phyloP scores from a whole-genome alignment of 2,797 vertebrate genomes.

The Sardinella longiceps region DNA sequence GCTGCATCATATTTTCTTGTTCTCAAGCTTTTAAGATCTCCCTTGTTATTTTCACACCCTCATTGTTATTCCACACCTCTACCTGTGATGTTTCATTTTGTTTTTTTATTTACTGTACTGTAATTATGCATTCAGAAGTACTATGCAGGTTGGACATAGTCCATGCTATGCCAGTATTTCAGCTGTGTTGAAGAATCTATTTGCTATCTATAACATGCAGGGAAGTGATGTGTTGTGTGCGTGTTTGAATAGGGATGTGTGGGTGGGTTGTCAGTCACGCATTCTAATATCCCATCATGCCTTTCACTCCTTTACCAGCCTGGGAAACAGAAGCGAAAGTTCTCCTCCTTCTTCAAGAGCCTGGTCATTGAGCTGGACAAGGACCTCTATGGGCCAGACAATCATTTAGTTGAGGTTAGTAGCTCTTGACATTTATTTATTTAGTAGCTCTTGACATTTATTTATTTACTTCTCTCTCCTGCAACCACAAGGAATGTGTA shows the following conservation, averaged over 20 bases:
- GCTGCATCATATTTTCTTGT: neutral
- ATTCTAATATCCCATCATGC: neutral
- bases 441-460: slow-evolving; percentile 64
- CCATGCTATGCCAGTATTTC: neutral
- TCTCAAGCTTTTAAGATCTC: neutral
- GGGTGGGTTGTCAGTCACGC: neutral
- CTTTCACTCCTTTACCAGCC: slow-evolving; percentile 61
- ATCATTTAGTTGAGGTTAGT: slow-evolving; percentile 96
- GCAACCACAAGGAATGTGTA: neutral
- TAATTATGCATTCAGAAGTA: neutral
- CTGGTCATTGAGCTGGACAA: slow-evolving; percentile 99
- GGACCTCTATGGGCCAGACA: slow-evolving; percentile 98
- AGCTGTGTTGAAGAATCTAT: neutral
- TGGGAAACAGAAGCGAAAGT: slow-evolving; percentile 91
- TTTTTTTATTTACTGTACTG: neutral
- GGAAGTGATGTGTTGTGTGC: neutral
- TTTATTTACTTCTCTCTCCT: slow-evolving; percentile 14
- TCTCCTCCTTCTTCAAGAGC: slow-evolving; percentile 99
- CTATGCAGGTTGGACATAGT: neutral
- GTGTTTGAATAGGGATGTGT: slow-evolving; percentile 14
- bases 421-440: slow-evolving; percentile 40
- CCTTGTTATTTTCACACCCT: neutral
- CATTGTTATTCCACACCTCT: neutral
- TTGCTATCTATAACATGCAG: neutral
- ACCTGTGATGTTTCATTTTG: neutral